These are phyloP conservation scores for Thymelicus acteon DNA, from an alignment of 2,888 invertebrate species.

Conservation along the genomic window DNA sequence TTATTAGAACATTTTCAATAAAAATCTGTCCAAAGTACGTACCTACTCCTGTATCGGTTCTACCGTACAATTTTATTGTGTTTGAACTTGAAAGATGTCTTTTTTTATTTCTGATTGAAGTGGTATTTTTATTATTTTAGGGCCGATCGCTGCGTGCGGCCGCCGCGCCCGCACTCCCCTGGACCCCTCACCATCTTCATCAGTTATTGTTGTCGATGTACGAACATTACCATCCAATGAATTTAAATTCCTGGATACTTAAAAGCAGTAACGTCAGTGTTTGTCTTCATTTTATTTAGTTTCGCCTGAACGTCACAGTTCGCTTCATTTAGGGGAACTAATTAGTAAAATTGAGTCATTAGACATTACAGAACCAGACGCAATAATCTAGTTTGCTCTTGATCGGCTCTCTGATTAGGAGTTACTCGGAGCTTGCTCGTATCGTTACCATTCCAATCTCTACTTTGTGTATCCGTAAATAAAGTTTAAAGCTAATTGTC, in stretches of 20 bases:
- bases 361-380: slow-evolving; percentile 26
- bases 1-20: slow-evolving; percentile 14
- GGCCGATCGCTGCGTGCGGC: background rate
- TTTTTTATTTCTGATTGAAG: slow-evolving; percentile 1
- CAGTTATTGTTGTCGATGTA: too few relatives aligned
- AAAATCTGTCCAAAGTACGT: slow-evolving; percentile 10
- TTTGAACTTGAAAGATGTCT: slow-evolving; percentile 5
- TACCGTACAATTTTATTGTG: slow-evolving; percentile 13
- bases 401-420: slow-evolving; percentile 29
- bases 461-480: background rate
- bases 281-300: too few relatives aligned
- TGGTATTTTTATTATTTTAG: background rate
- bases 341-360: slow-evolving; percentile 33
- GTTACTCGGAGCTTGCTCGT: slow-evolving; percentile 19
- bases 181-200: too few relatives aligned
- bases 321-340: slow-evolving; percentile 12
- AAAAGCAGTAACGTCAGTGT: too few relatives aligned
- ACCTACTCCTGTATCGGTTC: background rate
- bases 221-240: too few relatives aligned
- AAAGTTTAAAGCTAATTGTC: slow-evolving; percentile 12
- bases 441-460: background rate
- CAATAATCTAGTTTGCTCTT: slow-evolving; percentile 29
- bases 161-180: background rate
- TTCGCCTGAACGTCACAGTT: too few relatives aligned
- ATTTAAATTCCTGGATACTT: too few relatives aligned